Conservation (phyloP, 2,113 vertebrate genomes). For the Rissa tridactyla region DNA sequence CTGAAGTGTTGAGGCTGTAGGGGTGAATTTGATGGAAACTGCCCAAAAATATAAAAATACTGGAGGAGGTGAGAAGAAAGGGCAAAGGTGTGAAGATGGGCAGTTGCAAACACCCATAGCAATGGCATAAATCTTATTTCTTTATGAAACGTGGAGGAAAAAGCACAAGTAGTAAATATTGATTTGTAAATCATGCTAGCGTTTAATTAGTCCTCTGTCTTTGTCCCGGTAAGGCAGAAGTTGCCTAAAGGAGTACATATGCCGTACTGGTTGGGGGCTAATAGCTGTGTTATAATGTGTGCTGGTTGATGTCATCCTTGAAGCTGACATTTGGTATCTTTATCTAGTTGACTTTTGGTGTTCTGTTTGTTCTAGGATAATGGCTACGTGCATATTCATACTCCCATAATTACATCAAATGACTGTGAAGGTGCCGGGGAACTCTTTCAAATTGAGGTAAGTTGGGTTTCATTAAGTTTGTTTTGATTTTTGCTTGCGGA, state of each 20-base stretch:
- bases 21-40: not conserved
- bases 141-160: not conserved
- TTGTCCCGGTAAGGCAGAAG: not conserved
- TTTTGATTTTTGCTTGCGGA: not conserved
- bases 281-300: not conserved
- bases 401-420: slow-evolving; percentile 95
- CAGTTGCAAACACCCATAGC: not conserved
- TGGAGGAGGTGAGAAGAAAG: not conserved
- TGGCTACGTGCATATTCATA: slow-evolving; percentile 90
- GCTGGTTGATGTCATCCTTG: not conserved
- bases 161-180: not conserved
- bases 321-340: not conserved
- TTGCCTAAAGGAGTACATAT: not conserved
- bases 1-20: not conserved
- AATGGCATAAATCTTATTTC: not conserved
- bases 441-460: slow-evolving; percentile 89
- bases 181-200: not conserved
- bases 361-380: slow-evolving; percentile 75
- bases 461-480: not conserved
- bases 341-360: not conserved
- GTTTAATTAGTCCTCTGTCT: not conserved
- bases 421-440: slow-evolving; percentile 97
- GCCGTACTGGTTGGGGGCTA: not conserved
- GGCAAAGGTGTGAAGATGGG: not conserved
- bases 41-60: not conserved